A percentile compares a stretch with the other conserved stretches of the same genome.
Conservation (phyloP, 2,797 vertebrate species). For the Cichlasoma orientale region DNA sequence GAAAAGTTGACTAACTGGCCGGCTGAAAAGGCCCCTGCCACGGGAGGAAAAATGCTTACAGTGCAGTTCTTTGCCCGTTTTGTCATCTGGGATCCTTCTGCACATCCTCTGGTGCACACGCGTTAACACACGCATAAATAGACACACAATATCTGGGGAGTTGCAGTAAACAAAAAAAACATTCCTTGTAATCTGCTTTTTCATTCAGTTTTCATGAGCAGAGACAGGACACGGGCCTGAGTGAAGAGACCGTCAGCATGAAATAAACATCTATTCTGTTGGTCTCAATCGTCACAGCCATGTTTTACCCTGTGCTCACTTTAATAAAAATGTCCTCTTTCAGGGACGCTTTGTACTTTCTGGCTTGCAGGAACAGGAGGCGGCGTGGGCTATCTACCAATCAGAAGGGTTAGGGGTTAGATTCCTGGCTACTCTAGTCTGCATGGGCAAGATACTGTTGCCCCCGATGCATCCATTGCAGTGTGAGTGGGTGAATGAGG, state of each 20-base stretch:
- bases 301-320: neutral
- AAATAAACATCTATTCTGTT: neutral
- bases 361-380: neutral
- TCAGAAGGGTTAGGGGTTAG: neutral
- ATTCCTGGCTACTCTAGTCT: neutral
- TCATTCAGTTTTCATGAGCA: neutral
- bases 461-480: too few species aligned
- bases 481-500: too few species aligned
- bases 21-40: constrained; percentile 15
- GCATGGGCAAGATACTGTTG: too few species aligned
- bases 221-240: neutral
- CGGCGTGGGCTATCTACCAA: neutral
- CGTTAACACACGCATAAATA: constrained; percentile 4
- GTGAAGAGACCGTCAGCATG: constrained; percentile 1
- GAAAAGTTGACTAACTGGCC: constrained; percentile 48
- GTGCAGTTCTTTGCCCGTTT: constrained; percentile 19
- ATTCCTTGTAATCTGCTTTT: neutral
- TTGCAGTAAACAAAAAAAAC: constrained; percentile 31
- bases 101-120: neutral
- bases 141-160: neutral
- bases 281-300: neutral
- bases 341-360: neutral
- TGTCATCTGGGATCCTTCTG: constrained; percentile 39
- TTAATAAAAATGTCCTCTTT: neutral
- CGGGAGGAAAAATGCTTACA: constrained; percentile 14